Base-by-base conservation (phyloP, 1,140 invertebrate genomes). In the Pseudomyrmex gracilis region DNA sequence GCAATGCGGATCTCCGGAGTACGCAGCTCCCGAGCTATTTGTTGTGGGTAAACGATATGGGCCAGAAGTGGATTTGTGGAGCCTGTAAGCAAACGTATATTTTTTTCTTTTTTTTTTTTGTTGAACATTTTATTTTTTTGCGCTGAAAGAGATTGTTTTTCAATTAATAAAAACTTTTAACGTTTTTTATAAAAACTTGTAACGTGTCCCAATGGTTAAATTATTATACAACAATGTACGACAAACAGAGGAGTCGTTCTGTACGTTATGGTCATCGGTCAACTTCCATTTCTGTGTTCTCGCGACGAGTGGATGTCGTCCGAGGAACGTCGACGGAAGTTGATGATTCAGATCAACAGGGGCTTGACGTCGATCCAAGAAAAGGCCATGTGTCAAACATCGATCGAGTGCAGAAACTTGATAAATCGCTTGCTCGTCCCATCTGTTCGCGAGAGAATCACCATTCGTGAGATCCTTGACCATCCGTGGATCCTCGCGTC, bases 1-100 rank as follows among this genome's bases (percentile, higher is more conserved):
- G 0, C 96, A 96, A 84, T 97, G 97, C 91, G 97, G 97, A 24
- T 97, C 97, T 43, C 95, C 96, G 2, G 97, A 97, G 92, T 97
- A 97, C 91, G 96, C 96, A 1, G 97, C 97, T 24, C 97, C 97
- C 0, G 96, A 97, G 92, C 93, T 97, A 12, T 97, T 97, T 83
- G 91, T 95, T 43, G 94, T 95, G 63, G 95, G 95, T 0, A 95
- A 95, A 82, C 93, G 93, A 73, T 97, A 97, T 90, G 96, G 96
- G 22, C 96, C 96, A n/a, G 96, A 97, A 93, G 95, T 97, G 12
- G 97, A 97, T 90, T 93, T 97, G 13, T 97, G 97, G 97, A 97
- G 96, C 91, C 93, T 97, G 96, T 97, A 87, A 94, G 96, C 90
- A 74, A 12, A 77, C 12, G n/a, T 20, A 53, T n/a, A n/a, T n/a